Base-by-base conservation (phyloP, 2,888 invertebrate species). In the Lycophotia porphyrea region DNA sequence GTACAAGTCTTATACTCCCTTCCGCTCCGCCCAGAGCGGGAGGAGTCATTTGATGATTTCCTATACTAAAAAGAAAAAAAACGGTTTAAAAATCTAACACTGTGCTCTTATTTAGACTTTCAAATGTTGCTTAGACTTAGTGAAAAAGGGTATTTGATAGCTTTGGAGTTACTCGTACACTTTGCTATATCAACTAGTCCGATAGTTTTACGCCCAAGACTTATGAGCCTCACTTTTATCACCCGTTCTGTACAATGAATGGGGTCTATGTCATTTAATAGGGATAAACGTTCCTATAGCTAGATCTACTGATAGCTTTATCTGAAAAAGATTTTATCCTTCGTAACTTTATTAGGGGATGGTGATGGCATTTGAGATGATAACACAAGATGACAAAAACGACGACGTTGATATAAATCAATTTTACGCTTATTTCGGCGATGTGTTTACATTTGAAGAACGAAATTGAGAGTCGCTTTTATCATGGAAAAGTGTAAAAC, bases 211-310 rank as follows among this genome's bases (percentile, higher is more conserved):
- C 31, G 60, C 44, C 11, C 27, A 36, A 63, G 49, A 34, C 31
- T 61, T 69, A 74, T 55, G 60, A 69, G 31, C 18, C 31, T 52
- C n/a, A 27, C 13, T 81, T 81, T 80, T 81, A 81, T 65, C 13
- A 49, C 47, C 27, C 27, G 11, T 47, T 31, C 44, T n/a, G n/a
- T 39, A 70, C 27, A 31, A n/a, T n/a, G n/a, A n/a, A n/a, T n/a
- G n/a, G n/a, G n/a, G n/a, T n/a, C n/a, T n/a, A n/a, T n/a, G 27
- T 65, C 34, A 2, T 58, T 15, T 74, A 67, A 44, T 34, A 21
- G 39, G 21, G n/a, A 39, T 67, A 65, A 34, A 27, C 34, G 27
- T 65, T 63, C n/a, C 39, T 63, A n/a, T 39, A 76, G 39, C 44
- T n/a, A 13, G 52, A 69, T 58, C 18, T 13, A 27, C 31, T 78